A percentile compares a stretch with the other conserved stretches of the same genome.
Evolutionary conservation across 2,113 vertebrate species (phyloP).

Genomic region (human (Homo sapiens)): GRCh38 chr11:46094001-46094500

Average conservation of each 20-base stretch:
- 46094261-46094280: constrained; percentile 11
- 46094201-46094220: neutral
- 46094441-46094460: neutral
- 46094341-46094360: constrained; percentile 23
- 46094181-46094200: constrained; percentile 8
- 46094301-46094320: constrained; percentile 4
- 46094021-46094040: constrained; percentile 22
- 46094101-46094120: neutral
- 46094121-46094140: constrained; percentile 38
- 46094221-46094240: constrained; percentile 49
- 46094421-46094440: neutral
- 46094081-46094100: constrained; percentile 48
- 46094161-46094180: constrained; percentile 41
- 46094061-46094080: neutral
- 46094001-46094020: constrained; percentile 40
- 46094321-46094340: neutral
- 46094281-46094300: neutral
- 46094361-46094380: neutral
- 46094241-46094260: constrained; percentile 15
- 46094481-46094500: neutral
- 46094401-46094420: neutral
- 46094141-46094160: constrained; percentile 1
- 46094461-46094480: neutral
- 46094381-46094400: neutral
- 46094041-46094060: neutral